Evolutionary conservation across 2,888 invertebrate species (phyloP), one percentile per base, ranked within the genome.

Genomic region (Seladonia tumulorum): DNA sequence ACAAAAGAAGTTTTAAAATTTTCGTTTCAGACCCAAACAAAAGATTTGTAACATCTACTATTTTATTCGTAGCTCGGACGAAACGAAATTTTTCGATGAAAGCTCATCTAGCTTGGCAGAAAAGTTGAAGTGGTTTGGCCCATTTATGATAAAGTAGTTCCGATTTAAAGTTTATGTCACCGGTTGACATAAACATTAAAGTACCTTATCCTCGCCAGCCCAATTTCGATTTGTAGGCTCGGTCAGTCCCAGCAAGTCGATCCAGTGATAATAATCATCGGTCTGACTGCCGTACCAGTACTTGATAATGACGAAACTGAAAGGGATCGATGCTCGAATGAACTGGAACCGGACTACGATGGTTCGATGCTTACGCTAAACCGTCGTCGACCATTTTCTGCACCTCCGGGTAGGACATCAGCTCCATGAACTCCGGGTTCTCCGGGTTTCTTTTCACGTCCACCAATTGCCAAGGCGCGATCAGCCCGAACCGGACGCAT

Each of bases 361-460:
- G 16, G 3, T 35, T 12, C 18, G 22, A 66, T 45, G 66, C 97
- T 96, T 95, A 97, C 97, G 97, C 97, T 45, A 98, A 95, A 42
- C 97, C 98, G 92, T 98, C 97, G 91, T 98, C 97, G 29, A 98
- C 97, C 96, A 97, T 97, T 92, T 97, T 97, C 91, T 97, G 97
- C 29, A 98, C 96, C 87, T 96, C 97, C 0, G 97, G 95, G 89
- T 97, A 96, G 80, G 96, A 96, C 81, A 97, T 96, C 16, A 98
- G 95, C 85, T 97, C 97, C 89, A 97, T 95, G 88, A 98, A 97
- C 92, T 97, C 97, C 0, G 96, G 96, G 92, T 97, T 97, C 92
- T 97, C 97, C 0, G 97, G 97, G 93, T 97, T 97, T 42, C 97
- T 96, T 89, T 97, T 97, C 73, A 98, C 97, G 86, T 98, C 97